Evolutionary conservation across 2,797 vertebrate species (phyloP), one percentile per base, ranked within the genome.

Genomic region (Xenentodon cancila): DNA sequence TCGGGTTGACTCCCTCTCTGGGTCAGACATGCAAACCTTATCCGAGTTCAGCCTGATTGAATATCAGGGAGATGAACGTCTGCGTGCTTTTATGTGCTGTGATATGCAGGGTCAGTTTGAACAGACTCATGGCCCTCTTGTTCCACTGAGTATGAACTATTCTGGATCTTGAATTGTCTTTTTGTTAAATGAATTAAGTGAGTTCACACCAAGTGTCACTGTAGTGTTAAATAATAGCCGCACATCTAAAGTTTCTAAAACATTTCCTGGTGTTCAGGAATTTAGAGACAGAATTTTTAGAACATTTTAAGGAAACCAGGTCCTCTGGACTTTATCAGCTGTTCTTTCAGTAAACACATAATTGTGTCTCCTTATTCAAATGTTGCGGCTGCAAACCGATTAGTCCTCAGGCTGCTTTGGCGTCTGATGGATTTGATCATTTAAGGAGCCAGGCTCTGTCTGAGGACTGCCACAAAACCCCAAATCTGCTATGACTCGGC

Each of bases 391-490:
- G 58, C 64, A 58, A 73, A 84, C 51, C 75, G 52, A 65, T 45
- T 73, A 68, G 90, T 84, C 87, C 86, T 87, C 71, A 7, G 90
- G 89, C 86, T 89, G 85, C 82, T 88, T 80, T 79, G 81, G 80
- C 84, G 80, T 80, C 86, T 74, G 78, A 67, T 77, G 86, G 69
- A 89, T 84, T 64, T 89, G 85, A 91, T 85, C 86, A 82, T 85
- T 79, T 84, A 89, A 87, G 87, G 87, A 91, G 85, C 87, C 89
- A 80, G 84, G 51, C 81, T 75, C 77, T 44, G 75, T 75, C 84
- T 81, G 78, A 81, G 70, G 71, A 81, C 83, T 66, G 81, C 54
- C 78, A 77, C 50, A 25, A 40, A 30, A 52, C 75, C 79, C 66
- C 48, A 48, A 62, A 49, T 76, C 74, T 65, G 80, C 80, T 78